Evolutionary conservation across 1,140 invertebrate genomes (phyloP).

Genomic region (Caenorhabditis inopinata): DNA sequence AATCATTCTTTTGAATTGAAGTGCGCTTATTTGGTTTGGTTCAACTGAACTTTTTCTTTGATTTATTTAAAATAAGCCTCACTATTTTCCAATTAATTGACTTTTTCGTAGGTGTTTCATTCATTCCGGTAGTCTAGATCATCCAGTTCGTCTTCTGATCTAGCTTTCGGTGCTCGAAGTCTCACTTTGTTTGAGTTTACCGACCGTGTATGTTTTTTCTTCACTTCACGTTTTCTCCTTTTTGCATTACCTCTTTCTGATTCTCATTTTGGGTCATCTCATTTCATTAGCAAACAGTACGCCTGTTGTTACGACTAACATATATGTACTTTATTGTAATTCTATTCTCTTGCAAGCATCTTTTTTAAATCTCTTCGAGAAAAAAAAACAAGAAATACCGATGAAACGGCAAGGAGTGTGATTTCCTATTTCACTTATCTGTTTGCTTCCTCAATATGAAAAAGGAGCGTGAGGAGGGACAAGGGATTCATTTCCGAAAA

Average conservation of each 20-base stretch:
- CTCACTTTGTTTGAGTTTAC: slow-evolving; percentile 14
- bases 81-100: background rate
- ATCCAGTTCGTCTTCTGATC: slow-evolving; percentile 5
- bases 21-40: too few species aligned
- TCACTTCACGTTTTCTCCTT: slow-evolving; percentile 5
- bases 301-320: slow-evolving; percentile 28
- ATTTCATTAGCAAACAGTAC: slow-evolving; percentile 33
- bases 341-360: slow-evolving; percentile 16
- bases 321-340: slow-evolving; percentile 33
- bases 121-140: background rate
- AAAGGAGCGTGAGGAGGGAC: background rate
- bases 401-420: slow-evolving; percentile 18
- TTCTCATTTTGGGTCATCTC: slow-evolving; percentile 32
- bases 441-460: slow-evolving; percentile 26
- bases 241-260: too few species aligned
- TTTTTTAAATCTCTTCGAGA: slow-evolving; percentile 17
- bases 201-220: slow-evolving; percentile 14
- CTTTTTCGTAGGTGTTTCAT: background rate
- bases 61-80: too few species aligned
- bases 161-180: slow-evolving; percentile 2
- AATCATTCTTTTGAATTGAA: too few species aligned
- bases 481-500: slow-evolving; percentile 29
- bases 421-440: slow-evolving; percentile 33
- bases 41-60: too few species aligned
- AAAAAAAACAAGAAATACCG: slow-evolving; percentile 9